Evolutionary conservation across 2,113 vertebrate species (phyloP).

Genomic region (Microcebus murinus): DNA sequence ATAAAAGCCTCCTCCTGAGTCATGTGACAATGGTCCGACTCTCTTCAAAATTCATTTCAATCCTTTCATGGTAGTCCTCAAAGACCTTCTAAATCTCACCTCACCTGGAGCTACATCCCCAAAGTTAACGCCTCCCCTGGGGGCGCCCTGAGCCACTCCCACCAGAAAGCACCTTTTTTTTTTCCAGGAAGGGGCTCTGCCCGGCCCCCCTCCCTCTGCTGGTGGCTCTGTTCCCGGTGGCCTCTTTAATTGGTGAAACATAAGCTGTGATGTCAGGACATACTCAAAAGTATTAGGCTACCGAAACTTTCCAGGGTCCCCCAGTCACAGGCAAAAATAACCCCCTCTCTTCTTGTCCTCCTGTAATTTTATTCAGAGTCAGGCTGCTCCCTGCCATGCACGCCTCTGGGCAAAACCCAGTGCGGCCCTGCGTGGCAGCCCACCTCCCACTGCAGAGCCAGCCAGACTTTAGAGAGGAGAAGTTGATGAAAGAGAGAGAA

Average conservation of each 20-base stretch:
- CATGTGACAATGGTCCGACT: background rate
- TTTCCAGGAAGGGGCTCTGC: background rate
- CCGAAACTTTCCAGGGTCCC: background rate
- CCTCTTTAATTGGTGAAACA: background rate
- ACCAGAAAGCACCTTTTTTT: background rate
- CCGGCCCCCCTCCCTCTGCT: background rate
- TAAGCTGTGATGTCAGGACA: background rate
- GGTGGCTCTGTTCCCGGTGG: background rate
- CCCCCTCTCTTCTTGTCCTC: background rate
- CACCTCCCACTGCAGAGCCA: background rate
- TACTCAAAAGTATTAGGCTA: no score
- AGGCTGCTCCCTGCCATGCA: background rate
- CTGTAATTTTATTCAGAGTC: background rate
- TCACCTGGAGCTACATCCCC: background rate
- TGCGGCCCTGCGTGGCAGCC: fast-evolving
- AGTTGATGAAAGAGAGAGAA: background rate
- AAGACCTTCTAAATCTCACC: background rate
- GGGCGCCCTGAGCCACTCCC: fast-evolving
- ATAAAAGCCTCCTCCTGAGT: background rate
- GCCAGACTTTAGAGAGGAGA: fast-evolving
- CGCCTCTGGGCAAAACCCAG: background rate
- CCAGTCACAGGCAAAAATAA: background rate
- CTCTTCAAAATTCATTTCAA: background rate
- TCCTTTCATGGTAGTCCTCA: background rate
- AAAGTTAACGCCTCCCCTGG: fast-evolving